These are phyloP conservation scores for Murina feae DNA, from an alignment of 2,113 vertebrate genomes.

Conservation along the genomic window DNA sequence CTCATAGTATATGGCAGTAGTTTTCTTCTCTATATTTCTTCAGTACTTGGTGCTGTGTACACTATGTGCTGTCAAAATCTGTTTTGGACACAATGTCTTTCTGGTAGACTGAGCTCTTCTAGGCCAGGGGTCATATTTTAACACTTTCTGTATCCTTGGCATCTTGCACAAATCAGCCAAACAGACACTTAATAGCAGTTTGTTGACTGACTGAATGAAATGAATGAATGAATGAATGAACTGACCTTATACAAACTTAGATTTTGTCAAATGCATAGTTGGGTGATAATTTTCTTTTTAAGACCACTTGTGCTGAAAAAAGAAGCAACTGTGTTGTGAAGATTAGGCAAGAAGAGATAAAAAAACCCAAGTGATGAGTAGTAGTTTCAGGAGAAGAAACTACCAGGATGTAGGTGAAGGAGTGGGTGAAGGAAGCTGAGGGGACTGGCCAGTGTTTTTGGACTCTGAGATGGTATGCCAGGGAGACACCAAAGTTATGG, in stretches of 20 bases:
- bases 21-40: background rate
- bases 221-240: background rate
- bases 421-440: background rate
- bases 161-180: background rate
- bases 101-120: background rate
- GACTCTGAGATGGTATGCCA: background rate
- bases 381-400: background rate
- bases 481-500: background rate
- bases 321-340: background rate
- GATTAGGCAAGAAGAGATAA: background rate
- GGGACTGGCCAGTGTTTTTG: background rate
- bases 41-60: background rate
- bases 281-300: background rate
- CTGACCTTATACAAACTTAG: background rate
- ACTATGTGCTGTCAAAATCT: background rate
- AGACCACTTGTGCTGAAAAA: background rate
- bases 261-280: background rate
- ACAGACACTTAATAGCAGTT: background rate
- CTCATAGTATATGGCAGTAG: background rate
- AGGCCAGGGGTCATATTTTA: background rate
- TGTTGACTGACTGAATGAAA: background rate
- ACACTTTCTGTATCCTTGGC: background rate
- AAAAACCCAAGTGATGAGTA: background rate
- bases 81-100: background rate
- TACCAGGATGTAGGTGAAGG: background rate